Evolutionary conservation across 2,797 vertebrate species (phyloP).

Genomic region (Naso thynnoides): DNA sequence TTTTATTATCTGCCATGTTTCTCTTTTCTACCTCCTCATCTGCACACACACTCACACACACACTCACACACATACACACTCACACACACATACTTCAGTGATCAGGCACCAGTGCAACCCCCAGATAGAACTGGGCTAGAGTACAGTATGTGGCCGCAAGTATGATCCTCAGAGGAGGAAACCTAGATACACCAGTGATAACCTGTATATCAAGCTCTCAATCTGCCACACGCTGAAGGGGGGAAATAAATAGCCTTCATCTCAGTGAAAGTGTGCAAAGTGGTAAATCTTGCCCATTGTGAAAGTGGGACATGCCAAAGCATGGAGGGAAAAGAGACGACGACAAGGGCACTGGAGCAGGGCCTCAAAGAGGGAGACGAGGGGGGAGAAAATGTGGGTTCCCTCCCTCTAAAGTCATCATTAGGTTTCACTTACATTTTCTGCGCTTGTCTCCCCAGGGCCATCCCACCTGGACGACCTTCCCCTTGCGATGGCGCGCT

Average conservation of each 20-base stretch:
- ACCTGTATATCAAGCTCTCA: slow-evolving; percentile 83
- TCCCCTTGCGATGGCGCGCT: slow-evolving; percentile 16
- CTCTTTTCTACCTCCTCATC: slow-evolving; percentile 24
- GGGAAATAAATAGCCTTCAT: slow-evolving; percentile 79
- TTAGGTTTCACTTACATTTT: slow-evolving; percentile 54
- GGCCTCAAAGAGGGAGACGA: slow-evolving; percentile 33
- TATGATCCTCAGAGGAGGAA: slow-evolving; percentile 79
- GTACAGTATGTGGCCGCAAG: slow-evolving; percentile 62
- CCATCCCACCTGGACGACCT: slow-evolving; percentile 40
- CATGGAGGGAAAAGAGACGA: slow-evolving; percentile 36
- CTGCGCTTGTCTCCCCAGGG: slow-evolving; percentile 57
- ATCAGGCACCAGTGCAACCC: slow-evolving; percentile 48
- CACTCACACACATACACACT: slow-evolving; percentile 11
- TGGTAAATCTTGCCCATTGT: slow-evolving; percentile 70
- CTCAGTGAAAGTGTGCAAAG: slow-evolving; percentile 59
- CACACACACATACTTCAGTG: slow-evolving; percentile 12
- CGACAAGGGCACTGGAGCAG: slow-evolving; percentile 73
- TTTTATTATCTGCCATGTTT: slow-evolving; percentile 41
- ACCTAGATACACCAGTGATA: slow-evolving; percentile 80
- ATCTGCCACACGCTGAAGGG: slow-evolving; percentile 75
- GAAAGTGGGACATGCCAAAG: slow-evolving; percentile 74
- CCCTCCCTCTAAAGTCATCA: slow-evolving; percentile 12
- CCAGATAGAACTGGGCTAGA: slow-evolving; percentile 70
- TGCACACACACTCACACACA: not conserved
- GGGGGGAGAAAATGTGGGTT: not conserved